A percentile compares a stretch with the other conserved stretches of the same genome.
Conservation (phyloP, 2,113 vertebrate species). For the Cavia aperea region DNA sequence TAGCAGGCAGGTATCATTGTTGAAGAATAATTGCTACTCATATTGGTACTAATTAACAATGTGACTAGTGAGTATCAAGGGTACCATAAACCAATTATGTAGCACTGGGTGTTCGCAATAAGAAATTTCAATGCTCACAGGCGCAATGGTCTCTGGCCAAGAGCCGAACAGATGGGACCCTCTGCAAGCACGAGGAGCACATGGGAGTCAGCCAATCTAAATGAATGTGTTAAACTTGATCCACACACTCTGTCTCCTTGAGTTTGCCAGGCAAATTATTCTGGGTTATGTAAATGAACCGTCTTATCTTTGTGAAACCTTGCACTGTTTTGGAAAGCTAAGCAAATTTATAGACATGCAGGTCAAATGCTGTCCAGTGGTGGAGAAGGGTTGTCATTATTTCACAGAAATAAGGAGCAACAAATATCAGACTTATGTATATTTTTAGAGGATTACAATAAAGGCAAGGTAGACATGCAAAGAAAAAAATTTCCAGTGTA, state of each 20-base stretch:
- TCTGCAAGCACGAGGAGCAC: neutral
- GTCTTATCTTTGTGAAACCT: constrained; percentile 51
- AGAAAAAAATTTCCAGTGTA: neutral
- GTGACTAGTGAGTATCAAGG: constrained; percentile 30
- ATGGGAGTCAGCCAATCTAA: constrained; percentile 39
- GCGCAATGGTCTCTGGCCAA: constrained; percentile 40
- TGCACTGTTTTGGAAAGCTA: constrained; percentile 44
- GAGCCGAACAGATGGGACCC: constrained; percentile 56
- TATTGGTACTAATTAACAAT: constrained; percentile 39
- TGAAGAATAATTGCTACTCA: constrained; percentile 24
- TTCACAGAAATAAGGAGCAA: neutral
- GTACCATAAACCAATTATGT: constrained; percentile 48
- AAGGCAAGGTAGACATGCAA: neutral
- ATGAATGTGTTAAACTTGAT: constrained; percentile 50
- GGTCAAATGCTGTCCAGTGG: constrained; percentile 1
- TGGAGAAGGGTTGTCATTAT: neutral
- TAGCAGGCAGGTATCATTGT: neutral
- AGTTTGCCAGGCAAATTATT: constrained; percentile 54
- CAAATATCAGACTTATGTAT: neutral
- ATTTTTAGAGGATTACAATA: neutral
- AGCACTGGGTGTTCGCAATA: constrained; percentile 30
- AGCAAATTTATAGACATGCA: constrained; percentile 32
- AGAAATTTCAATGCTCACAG: constrained; percentile 33
- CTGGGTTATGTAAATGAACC: constrained; percentile 57
- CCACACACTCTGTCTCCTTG: constrained; percentile 18